Base-by-base conservation (phyloP, 35 echinoderm and acorn worm species). In the Apostichopus japonicus region DNA sequence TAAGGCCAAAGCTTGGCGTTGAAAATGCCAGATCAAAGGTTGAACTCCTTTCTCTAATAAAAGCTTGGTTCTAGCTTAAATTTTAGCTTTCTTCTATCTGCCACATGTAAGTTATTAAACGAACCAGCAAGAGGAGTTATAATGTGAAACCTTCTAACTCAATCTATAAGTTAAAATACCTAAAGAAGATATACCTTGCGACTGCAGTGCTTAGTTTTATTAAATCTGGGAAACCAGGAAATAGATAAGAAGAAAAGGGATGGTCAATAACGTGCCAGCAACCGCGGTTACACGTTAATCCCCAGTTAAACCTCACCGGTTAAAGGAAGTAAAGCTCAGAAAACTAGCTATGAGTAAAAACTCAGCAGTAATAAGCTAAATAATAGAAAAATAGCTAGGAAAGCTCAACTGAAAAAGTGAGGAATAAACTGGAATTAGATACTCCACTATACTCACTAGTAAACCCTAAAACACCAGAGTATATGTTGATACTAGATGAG, bases 211-310 rank as follows among this genome's bases (percentile, higher is more conserved):
- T 90, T 54, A 90, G 84, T 76, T 65, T 92, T 95, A 72, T 23
- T 90, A 91, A 95, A 92, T 95, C 55, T 80, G 77, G 6, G 63
- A 80, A 55, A 93, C 16, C 75, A 79, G 54, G 94, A 95, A 90
- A 21, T 65, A 92, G 91, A 17, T 19, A 95, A 80, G 23, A 27
- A 53, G 55, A 62, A 70, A 54, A 33, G 15, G 44, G 51, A 55
- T 16, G 91, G 91, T 80, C 79, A 90, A 95, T 90, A 80, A 78
- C 91, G 94, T 95, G 94, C 94, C 94, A 95, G 94, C 94, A 79
- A 79, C 91, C 94, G 94, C 94, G 94, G 94, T 93, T 95, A 95
- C 79, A 95, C 94, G 91, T 88, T 90, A 63, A 17, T 13, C 77
- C 65, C 24, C n/a, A 92, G 75, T 81, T 95, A 92, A 93, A 23